A percentile compares a stretch with the other conserved stretches of the same genome.
Conservation (phyloP, 2,888 invertebrate genomes). For the Phyllotreta striolata region DNA sequence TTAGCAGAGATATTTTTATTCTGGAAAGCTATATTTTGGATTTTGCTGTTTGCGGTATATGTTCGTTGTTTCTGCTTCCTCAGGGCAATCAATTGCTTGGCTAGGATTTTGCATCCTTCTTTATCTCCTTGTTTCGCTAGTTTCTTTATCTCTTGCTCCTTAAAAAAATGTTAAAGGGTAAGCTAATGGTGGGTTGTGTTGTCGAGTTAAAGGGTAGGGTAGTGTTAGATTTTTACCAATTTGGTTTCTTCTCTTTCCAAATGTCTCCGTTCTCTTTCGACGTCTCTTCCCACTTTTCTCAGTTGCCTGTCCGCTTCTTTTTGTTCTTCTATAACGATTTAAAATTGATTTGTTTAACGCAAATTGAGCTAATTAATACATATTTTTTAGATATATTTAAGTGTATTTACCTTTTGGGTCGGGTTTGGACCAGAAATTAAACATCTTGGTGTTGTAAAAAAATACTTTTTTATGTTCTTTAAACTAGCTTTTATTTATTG, state of each 20-base stretch:
- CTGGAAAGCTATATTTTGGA: constrained; percentile 79
- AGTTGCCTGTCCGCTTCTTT: constrained; percentile 82
- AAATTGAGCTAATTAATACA: not conserved
- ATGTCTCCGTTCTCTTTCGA: constrained; percentile 82
- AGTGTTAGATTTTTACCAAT: constrained; percentile 66
- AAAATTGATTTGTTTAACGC: not conserved
- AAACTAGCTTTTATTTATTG: no score
- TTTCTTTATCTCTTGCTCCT: constrained; percentile 90
- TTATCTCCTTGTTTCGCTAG: constrained; percentile 87
- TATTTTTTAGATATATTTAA: not conserved
- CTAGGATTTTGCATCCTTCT: constrained; percentile 82
- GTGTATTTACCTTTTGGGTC: constrained; percentile 59
- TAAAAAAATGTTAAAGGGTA: no score
- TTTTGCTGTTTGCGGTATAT: constrained; percentile 83
- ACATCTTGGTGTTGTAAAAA: constrained; percentile 37
- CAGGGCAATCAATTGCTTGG: constrained; percentile 87
- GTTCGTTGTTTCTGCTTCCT: constrained; percentile 88
- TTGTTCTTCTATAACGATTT: constrained; percentile 75
- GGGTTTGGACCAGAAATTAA: constrained; percentile 57
- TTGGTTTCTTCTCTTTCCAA: constrained; percentile 91
- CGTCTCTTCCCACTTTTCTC: constrained; percentile 81
- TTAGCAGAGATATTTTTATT: constrained; percentile 92
- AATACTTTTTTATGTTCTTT: no score
- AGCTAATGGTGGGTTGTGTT: not conserved
- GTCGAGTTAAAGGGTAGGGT: not conserved